Conservation (phyloP, 2,797 vertebrate species). For the Hippopotamyrus pictus region DNA sequence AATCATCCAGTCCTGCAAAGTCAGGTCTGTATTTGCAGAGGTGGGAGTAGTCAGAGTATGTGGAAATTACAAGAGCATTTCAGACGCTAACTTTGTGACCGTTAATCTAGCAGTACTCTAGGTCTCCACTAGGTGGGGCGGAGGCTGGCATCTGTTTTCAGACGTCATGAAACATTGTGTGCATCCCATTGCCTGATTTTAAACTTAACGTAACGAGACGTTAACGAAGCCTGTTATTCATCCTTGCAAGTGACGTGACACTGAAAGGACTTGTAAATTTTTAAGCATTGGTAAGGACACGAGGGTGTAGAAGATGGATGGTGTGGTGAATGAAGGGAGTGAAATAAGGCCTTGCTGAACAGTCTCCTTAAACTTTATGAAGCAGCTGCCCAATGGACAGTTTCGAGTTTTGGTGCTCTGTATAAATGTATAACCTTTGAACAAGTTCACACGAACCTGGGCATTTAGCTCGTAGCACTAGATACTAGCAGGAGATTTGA, state of each 20-base stretch:
- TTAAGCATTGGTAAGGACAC: neutral
- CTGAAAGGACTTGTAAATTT: neutral
- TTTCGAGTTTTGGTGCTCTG: neutral
- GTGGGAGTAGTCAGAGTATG: neutral
- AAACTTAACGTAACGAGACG: neutral
- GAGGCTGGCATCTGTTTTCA: neutral
- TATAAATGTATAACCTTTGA: neutral
- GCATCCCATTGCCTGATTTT: neutral
- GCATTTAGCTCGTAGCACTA: neutral
- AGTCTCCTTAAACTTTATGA: neutral
- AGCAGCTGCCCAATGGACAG: neutral
- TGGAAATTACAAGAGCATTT: neutral
- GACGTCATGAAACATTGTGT: neutral
- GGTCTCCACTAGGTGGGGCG: constrained; percentile 2
- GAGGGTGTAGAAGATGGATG: neutral
- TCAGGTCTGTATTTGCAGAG: neutral
- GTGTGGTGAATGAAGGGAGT: neutral
- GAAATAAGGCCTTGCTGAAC: neutral
- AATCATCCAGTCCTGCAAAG: neutral
- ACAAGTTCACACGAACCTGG: neutral
- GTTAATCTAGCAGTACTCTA: neutral
- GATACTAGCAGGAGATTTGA: neutral
- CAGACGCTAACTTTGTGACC: neutral
- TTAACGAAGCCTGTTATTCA: neutral
- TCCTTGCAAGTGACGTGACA: neutral